These are phyloP conservation scores for Pherbina coryleti DNA, from an alignment of 2,888 invertebrate species.

Conservation along the genomic window DNA sequence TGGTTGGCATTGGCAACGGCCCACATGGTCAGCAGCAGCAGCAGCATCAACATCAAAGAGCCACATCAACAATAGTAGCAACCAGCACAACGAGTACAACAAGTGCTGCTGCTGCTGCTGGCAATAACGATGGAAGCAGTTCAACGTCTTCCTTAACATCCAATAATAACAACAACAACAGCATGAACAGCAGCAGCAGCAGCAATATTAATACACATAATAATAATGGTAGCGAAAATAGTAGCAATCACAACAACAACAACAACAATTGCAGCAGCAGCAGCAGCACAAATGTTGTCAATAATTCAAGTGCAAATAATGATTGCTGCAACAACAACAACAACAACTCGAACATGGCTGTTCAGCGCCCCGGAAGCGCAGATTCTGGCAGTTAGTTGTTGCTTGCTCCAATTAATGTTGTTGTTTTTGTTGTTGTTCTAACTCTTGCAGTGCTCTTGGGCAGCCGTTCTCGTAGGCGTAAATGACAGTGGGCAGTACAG, in stretches of 20 bases:
- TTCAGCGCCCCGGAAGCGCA: slow-evolving; percentile 46
- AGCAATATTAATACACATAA: slow-evolving; percentile 35
- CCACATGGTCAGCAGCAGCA: slow-evolving; percentile 41
- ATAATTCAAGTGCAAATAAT: slow-evolving; percentile 49
- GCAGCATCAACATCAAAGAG: slow-evolving; percentile 20
- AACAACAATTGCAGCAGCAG: slow-evolving; percentile 25
- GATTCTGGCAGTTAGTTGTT: slow-evolving; percentile 51
- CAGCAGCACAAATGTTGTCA: slow-evolving; percentile 50
- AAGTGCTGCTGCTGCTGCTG: slow-evolving; percentile 38
- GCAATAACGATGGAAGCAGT: slow-evolving; percentile 49
- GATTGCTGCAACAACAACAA: slow-evolving; percentile 46
- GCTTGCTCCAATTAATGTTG: slow-evolving; percentile 29
- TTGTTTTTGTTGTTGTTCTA: slow-evolving; percentile 8
- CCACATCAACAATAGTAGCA: slow-evolving; percentile 43
- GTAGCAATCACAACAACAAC: slow-evolving; percentile 26
- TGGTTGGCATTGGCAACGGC: slow-evolving; percentile 45
- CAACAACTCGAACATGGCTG: slow-evolving; percentile 42
- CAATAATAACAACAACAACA: slow-evolving; percentile 42
- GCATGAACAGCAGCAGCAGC: slow-evolving; percentile 43
- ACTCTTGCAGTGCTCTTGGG: neutral
- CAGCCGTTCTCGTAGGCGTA: slow-evolving; percentile 2
- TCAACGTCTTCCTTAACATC: slow-evolving; percentile 40
- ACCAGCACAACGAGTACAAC: slow-evolving; percentile 44
- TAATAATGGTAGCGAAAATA: slow-evolving; percentile 17
- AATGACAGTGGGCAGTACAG: too few relatives aligned